Evolutionary conservation across 1,140 invertebrate genomes (phyloP).

Genomic region (Diabrotica virgifera): DNA sequence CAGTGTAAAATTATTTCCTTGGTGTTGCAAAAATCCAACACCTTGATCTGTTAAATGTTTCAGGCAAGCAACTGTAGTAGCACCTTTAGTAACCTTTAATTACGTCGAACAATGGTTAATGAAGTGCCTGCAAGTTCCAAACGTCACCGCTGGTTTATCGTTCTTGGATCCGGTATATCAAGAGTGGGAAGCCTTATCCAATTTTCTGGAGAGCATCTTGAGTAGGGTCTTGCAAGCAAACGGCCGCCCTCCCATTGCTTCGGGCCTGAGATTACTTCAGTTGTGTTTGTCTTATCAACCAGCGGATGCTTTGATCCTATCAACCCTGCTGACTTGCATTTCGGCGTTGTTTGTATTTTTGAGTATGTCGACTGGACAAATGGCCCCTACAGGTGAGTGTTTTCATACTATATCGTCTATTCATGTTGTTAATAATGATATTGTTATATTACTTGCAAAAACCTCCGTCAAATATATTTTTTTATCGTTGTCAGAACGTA

Average conservation of each 20-base stretch:
- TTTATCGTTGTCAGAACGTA: too few species aligned
- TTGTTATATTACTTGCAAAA: too few species aligned
- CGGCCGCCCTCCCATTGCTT: slow-evolving; percentile 67
- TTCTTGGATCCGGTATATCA: slow-evolving; percentile 65
- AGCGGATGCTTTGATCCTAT: slow-evolving; percentile 72
- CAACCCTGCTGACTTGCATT: slow-evolving; percentile 80
- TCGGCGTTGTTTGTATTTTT: slow-evolving; percentile 88
- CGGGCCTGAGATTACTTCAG: slow-evolving; percentile 65
- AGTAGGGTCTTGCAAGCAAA: slow-evolving; percentile 64
- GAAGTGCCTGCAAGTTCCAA: slow-evolving; percentile 48
- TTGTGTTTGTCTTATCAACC: slow-evolving; percentile 73
- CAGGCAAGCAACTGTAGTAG: slow-evolving; percentile 73
- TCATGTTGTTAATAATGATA: too few species aligned
- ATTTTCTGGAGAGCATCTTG: slow-evolving; percentile 73
- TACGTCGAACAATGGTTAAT: slow-evolving; percentile 77
- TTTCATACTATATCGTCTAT: not conserved
- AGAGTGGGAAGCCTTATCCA: slow-evolving; percentile 82
- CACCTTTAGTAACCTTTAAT: slow-evolving; percentile 76
- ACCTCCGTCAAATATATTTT: too few species aligned
- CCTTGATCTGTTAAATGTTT: slow-evolving; percentile 21
- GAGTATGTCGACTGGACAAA: slow-evolving; percentile 78
- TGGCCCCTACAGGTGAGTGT: slow-evolving; percentile 52
- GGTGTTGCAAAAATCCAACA: too few species aligned
- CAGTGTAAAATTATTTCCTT: too few species aligned
- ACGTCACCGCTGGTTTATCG: slow-evolving; percentile 43